These are phyloP conservation scores for Megalops atlanticus DNA, from an alignment of 2,113 vertebrate species.

Conservation along the genomic window DNA sequence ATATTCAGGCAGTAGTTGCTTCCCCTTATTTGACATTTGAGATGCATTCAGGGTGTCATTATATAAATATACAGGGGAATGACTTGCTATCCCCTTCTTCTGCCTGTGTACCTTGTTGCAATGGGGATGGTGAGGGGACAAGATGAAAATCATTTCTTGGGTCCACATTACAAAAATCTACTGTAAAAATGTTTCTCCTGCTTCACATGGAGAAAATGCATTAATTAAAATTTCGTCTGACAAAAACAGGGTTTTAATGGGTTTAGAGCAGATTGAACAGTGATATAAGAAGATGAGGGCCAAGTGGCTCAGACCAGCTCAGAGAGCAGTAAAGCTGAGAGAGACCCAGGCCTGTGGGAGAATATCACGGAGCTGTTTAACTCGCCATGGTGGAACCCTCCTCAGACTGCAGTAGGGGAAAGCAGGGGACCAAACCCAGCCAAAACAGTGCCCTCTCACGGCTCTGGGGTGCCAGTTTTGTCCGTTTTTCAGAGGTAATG, in stretches of 20 bases:
- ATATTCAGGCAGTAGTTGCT: neutral
- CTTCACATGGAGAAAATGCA: too few relatives aligned
- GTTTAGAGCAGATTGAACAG: neutral
- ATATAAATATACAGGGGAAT: neutral
- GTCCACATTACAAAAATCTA: too few relatives aligned
- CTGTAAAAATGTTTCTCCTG: too few relatives aligned
- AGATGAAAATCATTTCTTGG: too few relatives aligned
- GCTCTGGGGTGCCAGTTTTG: constrained; percentile 1
- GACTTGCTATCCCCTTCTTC: too few relatives aligned
- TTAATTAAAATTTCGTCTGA: neutral
- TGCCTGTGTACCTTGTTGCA: too few relatives aligned
- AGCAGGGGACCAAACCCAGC: too few relatives aligned
- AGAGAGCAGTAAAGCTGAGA: neutral
- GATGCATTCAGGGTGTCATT: neutral
- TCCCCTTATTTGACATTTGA: neutral
- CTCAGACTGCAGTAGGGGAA: neutral
- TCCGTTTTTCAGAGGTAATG: neutral
- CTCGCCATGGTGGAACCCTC: neutral
- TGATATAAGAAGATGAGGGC: constrained; percentile 4
- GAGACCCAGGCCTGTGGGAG: neutral
- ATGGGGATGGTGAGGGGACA: too few relatives aligned
- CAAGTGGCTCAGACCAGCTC: neutral
- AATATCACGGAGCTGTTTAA: neutral
- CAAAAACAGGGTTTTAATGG: neutral
- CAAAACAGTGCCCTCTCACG: neutral